phyloP scores from a whole-genome alignment of 2,113 vertebrate species.

The Sialia sialis region DNA sequence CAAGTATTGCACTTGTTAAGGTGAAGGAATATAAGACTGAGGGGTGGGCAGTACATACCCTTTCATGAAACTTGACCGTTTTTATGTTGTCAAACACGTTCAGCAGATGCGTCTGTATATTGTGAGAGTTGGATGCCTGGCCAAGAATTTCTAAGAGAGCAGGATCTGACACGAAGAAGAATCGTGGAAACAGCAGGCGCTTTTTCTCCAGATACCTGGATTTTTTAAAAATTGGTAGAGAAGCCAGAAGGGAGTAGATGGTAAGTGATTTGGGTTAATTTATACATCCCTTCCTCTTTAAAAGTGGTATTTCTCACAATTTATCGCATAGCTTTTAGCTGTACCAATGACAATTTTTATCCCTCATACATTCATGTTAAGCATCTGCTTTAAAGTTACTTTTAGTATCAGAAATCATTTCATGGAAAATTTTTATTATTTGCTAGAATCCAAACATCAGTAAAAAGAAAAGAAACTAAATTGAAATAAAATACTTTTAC shows the following conservation, averaged over 20 bases:
- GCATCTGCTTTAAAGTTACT: neutral
- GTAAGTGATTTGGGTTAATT: neutral
- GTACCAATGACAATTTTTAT: neutral
- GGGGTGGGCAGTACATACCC: constrained; percentile 66
- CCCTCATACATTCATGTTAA: neutral
- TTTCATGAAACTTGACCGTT: constrained; percentile 87
- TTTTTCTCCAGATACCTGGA: constrained; percentile 95
- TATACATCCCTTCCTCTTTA: neutral
- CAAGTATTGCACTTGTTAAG: neutral
- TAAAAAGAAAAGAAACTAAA: neutral
- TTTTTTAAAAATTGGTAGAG: neutral
- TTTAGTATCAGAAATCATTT: neutral
- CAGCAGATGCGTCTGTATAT: constrained; percentile 92
- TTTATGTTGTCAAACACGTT: constrained; percentile 97
- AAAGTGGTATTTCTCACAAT: neutral
- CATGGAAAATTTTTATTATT: neutral
- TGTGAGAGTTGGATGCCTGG: constrained; percentile 94
- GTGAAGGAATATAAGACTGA: neutral
- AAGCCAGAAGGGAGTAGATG: accelerated
- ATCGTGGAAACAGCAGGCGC: constrained; percentile 89
- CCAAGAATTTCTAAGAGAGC: constrained; percentile 95
- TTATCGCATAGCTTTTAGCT: neutral
- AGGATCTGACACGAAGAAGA: constrained; percentile 98
- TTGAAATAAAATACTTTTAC: neutral
- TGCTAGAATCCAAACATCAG: neutral